Evolutionary conservation across 2,113 vertebrate genomes (phyloP), one percentile per base, ranked within the genome.

Genomic region (Lycaon pictus): DNA sequence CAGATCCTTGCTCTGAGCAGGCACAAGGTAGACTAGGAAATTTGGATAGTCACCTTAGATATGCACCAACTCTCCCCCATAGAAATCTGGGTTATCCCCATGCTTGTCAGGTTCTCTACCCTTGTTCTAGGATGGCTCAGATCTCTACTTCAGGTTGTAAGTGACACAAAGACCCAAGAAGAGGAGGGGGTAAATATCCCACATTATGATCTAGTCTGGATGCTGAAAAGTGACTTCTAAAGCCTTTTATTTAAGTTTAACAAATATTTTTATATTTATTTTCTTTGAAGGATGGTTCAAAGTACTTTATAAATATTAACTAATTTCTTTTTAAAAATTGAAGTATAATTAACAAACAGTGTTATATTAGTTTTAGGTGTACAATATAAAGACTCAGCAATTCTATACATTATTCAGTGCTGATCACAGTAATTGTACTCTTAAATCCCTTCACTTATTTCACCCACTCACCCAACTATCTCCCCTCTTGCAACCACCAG

Each of bases 191-290:
- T 27, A 91, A 69, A 55, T 71, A 71, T 19, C 22, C 17, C 53
- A 71, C 12, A 84, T n/a, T 82, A 58, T 76, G 23, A 91, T 48
- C 19, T 65, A 71, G 19, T 60, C 63, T 85, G 22, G 55, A 72
- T 48, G 29, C 25, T 62, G 48, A 90, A 92, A 67, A 53, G 35
- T 92, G 19, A 92, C 72, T 96, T 74, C 27, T 56, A 56, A 89
- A 89, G 20, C 15, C 23, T 43, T 93, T 93, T 80, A 86, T 32
- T 97, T 82, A 93, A 76, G 60, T 81, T n/a, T 43, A 43, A 43
- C 43, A 43, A 43, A 43, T 43, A 43, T 43, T 43, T 43, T 43
- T 43, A 43, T 43, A 7, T 43, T 43, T 43, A 43, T 43, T 43
- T 67, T 96, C 55, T 80, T 85, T 25, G n/a, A 56, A 58, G 29